phyloP scores from a whole-genome alignment of 2,797 vertebrate genomes.

The Emys orbicularis region DNA sequence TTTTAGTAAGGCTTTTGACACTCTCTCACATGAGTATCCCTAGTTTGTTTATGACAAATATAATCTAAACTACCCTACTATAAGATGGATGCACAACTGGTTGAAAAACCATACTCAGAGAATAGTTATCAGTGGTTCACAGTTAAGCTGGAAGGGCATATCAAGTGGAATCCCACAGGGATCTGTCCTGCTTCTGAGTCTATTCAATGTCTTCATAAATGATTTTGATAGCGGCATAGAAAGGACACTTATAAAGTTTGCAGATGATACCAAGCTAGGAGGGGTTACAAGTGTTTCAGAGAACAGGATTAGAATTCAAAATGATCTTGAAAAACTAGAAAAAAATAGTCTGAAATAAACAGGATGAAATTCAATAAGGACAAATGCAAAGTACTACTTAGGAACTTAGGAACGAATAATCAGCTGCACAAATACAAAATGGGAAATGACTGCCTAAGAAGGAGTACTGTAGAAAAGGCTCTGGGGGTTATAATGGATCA shows the following conservation, averaged over 20 bases:
- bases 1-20: not conserved
- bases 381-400: not conserved
- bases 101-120: no score
- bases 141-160: not conserved
- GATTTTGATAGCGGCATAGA: not conserved
- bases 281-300: not conserved
- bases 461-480: not conserved
- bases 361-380: not conserved
- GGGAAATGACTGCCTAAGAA: not conserved
- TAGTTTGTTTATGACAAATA: not conserved
- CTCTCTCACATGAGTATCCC: not conserved
- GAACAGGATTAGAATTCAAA: not conserved
- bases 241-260: not conserved
- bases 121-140: not conserved
- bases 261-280: not conserved
- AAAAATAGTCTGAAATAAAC: not conserved
- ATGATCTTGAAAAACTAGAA: not conserved
- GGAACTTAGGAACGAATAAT: not conserved
- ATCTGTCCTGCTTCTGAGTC: no score
- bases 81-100: no score
- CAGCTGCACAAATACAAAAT: not conserved
- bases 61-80: not conserved
- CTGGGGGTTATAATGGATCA: not conserved
- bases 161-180: not conserved
- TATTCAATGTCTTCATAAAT: not conserved